Conservation (phyloP, 2,888 invertebrate species). For the Eugnorisma glareosa region DNA sequence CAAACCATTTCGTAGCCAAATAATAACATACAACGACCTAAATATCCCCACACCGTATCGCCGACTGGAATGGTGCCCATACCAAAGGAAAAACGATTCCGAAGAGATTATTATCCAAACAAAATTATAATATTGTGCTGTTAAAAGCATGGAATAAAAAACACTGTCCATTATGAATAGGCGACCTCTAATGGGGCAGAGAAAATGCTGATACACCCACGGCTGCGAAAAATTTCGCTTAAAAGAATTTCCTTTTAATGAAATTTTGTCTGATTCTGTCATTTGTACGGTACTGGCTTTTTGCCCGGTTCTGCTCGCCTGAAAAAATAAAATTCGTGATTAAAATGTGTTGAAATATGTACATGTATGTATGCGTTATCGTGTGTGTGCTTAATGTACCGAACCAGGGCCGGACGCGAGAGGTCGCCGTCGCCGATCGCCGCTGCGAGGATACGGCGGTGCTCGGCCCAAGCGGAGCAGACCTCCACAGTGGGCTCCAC, state of each 20-base stretch:
- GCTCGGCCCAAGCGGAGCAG: no score
- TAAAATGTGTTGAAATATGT: background rate
- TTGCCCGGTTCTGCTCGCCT: background rate
- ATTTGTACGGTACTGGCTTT: background rate
- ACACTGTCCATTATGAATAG: conserved; percentile 18
- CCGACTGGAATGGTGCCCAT: conserved; percentile 45
- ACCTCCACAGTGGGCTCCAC: no score
- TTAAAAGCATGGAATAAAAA: conserved; percentile 1
- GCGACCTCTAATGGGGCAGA: conserved; percentile 9
- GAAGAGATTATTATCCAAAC: conserved; percentile 8
- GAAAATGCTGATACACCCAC: conserved; percentile 19
- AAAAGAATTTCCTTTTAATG: conserved; percentile 4
- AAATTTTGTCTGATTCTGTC: conserved; percentile 13
- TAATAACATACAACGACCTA: conserved; percentile 39
- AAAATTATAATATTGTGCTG: conserved; percentile 23
- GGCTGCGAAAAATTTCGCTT: conserved; percentile 3
- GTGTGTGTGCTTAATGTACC: no score
- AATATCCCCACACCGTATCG: conserved; percentile 29
- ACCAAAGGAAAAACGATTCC: background rate
- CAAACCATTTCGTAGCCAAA: background rate
- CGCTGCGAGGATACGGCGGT: no score
- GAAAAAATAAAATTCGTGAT: background rate
- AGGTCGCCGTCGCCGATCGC: no score
- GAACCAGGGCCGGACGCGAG: no score
- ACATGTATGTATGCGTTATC: no score